Evolutionary conservation across 2,888 invertebrate species (phyloP), one percentile per base, ranked within the genome.

Genomic region (Luffia ferchaultella): DNA sequence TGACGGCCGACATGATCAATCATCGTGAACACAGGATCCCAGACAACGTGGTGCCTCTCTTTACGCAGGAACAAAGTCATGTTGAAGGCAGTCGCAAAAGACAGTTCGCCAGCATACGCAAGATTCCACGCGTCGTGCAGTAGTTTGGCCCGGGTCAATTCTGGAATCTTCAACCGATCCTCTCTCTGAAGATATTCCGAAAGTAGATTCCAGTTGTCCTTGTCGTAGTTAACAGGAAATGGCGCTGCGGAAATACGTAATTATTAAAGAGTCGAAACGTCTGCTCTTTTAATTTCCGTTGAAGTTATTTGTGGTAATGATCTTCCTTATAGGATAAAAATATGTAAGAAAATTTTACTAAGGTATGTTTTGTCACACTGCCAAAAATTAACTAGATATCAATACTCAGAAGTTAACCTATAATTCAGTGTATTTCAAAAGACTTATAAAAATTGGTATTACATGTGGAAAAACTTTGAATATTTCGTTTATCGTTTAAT

Each of bases 1-100:
- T 91, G 91, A 53, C 90, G 83, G 20, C 92, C 91, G 50, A 93
- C 86, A 60, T 93, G 93, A 65, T 93, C 93, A 46, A 93, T 90
- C 83, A 93, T 90, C 1, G 92, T 92, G 62, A 93, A 93, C 7
- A 93, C 88, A 0, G 93, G 92, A 64, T 92, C 90, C 93, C 93
- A 94, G 0, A 93, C 93, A 0, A 92, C 72, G 57, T 91, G 90
- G 55, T 91, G 87, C 20, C 89, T 85, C 68, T 93, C 93, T 46
- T 88, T 79, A 61, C 87, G 89, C 64, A 93, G 73, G 61, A 93
- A 92, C 41, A 91, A 70, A 0, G 93, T 93, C 91, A 93, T 91
- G 60, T 93, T 90, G 18, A 94, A 83, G 0, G 93, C 93, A 0
- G 89, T 88, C 0, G 87, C 88, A 61, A 93, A 92, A 55, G 89